A percentile compares a stretch with the other conserved stretches of the same genome.
Conservation (phyloP, 2,888 invertebrate species). For the Anorthoa munda region DNA sequence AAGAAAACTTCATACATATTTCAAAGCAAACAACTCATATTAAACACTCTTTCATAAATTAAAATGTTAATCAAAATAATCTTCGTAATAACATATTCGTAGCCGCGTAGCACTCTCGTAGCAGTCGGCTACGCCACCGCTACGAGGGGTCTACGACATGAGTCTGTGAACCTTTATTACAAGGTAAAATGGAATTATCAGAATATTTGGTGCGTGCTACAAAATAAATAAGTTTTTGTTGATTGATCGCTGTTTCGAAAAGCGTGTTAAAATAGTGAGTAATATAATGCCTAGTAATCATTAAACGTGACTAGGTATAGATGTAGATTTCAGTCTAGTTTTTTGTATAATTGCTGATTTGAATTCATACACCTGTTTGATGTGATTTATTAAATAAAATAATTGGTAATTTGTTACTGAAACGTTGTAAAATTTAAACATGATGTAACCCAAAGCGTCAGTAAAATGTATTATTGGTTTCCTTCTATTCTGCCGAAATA, state of each 20-base stretch:
- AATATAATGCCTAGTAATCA: slow-evolving; percentile 4
- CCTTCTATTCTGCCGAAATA: too few species aligned
- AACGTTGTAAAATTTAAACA: too few species aligned
- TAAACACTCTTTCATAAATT: slow-evolving; percentile 10
- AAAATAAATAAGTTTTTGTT: slow-evolving; percentile 21
- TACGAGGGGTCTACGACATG: slow-evolving; percentile 34
- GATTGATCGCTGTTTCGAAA: slow-evolving; percentile 9
- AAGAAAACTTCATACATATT: not conserved
- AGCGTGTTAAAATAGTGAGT: not conserved
- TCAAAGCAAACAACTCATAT: not conserved
- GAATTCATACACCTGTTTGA: too few species aligned
- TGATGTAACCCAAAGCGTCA: too few species aligned
- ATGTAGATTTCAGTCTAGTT: not conserved
- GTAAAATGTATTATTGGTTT: too few species aligned
- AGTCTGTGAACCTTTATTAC: slow-evolving; percentile 8
- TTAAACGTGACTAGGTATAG: not conserved
- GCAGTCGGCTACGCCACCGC: slow-evolving; percentile 6
- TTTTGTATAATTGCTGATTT: not conserved
- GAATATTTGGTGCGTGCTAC: slow-evolving; percentile 19
- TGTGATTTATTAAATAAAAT: too few species aligned
- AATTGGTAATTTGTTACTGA: too few species aligned
- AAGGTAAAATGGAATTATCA: slow-evolving; percentile 21
- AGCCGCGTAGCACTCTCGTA: slow-evolving; percentile 37
- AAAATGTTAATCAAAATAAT: slow-evolving; percentile 32
- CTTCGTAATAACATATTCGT: slow-evolving; percentile 15